A percentile compares a stretch with the other conserved stretches of the same genome.
These are phyloP conservation scores for Sturmia bella DNA, from an alignment of 2,888 invertebrate species.

Conservation along the genomic window DNA sequence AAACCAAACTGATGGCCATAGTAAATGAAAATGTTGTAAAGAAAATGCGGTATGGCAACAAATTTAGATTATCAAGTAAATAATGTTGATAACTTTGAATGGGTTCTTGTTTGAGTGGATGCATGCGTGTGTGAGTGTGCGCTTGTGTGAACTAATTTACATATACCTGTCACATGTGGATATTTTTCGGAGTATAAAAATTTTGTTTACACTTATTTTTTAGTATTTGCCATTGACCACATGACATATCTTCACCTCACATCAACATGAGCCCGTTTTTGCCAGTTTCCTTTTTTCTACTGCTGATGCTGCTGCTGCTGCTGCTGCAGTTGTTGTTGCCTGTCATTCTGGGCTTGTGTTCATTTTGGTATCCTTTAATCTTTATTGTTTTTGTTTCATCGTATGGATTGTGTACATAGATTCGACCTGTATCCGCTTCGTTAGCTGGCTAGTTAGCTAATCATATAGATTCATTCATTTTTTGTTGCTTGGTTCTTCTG, in stretches of 20 bases:
- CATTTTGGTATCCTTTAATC: slow-evolving; percentile 32
- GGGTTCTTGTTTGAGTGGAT: neutral
- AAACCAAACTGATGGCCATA: slow-evolving; percentile 25
- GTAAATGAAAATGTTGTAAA: slow-evolving; percentile 26
- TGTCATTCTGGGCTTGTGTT: slow-evolving; percentile 33
- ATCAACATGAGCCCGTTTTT: slow-evolving; percentile 25
- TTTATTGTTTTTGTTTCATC: slow-evolving; percentile 25
- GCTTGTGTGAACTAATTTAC: slow-evolving; percentile 59
- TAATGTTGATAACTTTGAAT: neutral
- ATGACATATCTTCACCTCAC: slow-evolving; percentile 53
- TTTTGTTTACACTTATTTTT: slow-evolving; percentile 44
- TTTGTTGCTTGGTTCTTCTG: slow-evolving; percentile 4
- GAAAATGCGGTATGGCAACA: slow-evolving; percentile 9
- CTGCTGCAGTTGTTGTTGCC: slow-evolving; percentile 27
- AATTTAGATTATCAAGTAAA: slow-evolving; percentile 38
- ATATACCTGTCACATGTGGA: slow-evolving; percentile 25
- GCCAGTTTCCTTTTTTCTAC: neutral
- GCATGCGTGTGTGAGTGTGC: neutral
- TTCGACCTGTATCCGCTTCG: slow-evolving; percentile 52
- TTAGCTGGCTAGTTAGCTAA: slow-evolving; percentile 56
- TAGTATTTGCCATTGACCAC: slow-evolving; percentile 64
- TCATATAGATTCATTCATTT: slow-evolving; percentile 48
- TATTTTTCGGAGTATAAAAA: slow-evolving; percentile 15
- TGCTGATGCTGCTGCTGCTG: slow-evolving; percentile 25
- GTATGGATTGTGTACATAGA: slow-evolving; percentile 37